These are phyloP conservation scores for Diacarnus erythraeanus DNA, from an alignment of 37 sponge, comb jelly and placozoan species.

Conservation along the genomic window DNA sequence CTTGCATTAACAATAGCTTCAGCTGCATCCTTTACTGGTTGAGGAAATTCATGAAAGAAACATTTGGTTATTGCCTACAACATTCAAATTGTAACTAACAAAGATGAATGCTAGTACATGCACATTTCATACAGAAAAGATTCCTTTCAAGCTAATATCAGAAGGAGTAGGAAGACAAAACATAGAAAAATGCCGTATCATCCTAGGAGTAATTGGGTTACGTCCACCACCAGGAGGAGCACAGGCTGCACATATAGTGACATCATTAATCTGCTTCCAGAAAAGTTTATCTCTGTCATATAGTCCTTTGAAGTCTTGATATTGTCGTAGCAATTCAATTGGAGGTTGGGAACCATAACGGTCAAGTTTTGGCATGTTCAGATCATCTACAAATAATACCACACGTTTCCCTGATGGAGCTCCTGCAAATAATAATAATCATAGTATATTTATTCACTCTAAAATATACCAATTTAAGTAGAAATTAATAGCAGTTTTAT, in stretches of 20 bases:
- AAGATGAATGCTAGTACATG: not conserved
- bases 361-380: slow-evolving; percentile 99
- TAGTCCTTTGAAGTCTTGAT: slow-evolving; percentile 95
- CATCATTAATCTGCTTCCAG: slow-evolving; percentile 97
- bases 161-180: slow-evolving; percentile 88
- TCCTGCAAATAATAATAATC: no score
- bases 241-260: slow-evolving; percentile 96
- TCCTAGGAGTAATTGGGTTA: slow-evolving; percentile 95
- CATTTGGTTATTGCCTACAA: slow-evolving; percentile 85
- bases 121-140: slow-evolving; percentile 73
- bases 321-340: slow-evolving; percentile 96
- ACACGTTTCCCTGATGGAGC: slow-evolving; percentile 94
- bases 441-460: not conserved
- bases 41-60: slow-evolving; percentile 94
- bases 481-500: no score
- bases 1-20: slow-evolving; percentile 94
- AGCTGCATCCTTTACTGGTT: slow-evolving; percentile 84
- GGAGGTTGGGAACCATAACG: slow-evolving; percentile 99
- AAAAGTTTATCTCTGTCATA: slow-evolving; percentile 98
- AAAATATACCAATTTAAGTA: not conserved
- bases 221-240: slow-evolving; percentile 99
- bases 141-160: slow-evolving; percentile 83
- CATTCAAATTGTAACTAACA: not conserved
- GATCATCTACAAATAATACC: slow-evolving; percentile 95
- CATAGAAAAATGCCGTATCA: slow-evolving; percentile 97